A percentile compares a stretch with the other conserved stretches of the same genome.
Evolutionary conservation across 2,797 vertebrate genomes (phyloP).

Genomic region (Tamandua tetradactyla): DNA sequence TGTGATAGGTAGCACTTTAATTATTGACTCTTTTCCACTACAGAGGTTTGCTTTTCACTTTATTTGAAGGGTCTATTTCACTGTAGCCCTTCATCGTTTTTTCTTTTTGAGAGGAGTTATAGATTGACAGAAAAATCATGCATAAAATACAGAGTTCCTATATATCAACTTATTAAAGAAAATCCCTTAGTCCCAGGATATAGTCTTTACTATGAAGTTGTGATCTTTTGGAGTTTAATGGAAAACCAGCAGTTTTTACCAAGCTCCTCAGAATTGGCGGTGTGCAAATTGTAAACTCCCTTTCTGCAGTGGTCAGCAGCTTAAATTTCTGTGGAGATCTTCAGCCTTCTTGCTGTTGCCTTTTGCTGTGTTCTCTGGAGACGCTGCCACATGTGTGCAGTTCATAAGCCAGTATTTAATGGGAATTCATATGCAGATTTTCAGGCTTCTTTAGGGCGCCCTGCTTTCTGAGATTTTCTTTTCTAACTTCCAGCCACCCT

Average conservation of each 20-base stretch:
- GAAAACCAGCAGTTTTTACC: not conserved
- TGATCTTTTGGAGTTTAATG: not conserved
- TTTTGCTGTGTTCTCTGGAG: not conserved
- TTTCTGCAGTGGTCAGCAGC: not conserved
- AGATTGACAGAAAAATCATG: no score
- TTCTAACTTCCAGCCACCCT: not conserved
- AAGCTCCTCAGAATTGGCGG: not conserved
- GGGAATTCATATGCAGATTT: not conserved
- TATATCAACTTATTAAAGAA: not conserved
- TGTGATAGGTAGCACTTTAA: not conserved
- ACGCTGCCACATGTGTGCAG: not conserved
- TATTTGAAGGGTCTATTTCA: not conserved
- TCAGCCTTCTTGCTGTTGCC: not conserved
- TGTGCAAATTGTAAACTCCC: not conserved
- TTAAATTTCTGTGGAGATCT: not conserved
- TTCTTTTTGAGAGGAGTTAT: no score
- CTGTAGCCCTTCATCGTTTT: not conserved
- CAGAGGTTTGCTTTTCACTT: conserved; percentile 13
- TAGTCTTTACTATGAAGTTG: not conserved
- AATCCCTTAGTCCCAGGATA: not conserved
- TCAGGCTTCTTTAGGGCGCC: not conserved
- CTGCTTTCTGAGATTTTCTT: not conserved
- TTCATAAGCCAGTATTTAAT: not conserved
- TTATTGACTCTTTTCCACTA: not conserved
- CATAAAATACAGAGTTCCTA: no score